phyloP scores from a whole-genome alignment of 2,797 vertebrate genomes.

The Siniperca obscura region DNA sequence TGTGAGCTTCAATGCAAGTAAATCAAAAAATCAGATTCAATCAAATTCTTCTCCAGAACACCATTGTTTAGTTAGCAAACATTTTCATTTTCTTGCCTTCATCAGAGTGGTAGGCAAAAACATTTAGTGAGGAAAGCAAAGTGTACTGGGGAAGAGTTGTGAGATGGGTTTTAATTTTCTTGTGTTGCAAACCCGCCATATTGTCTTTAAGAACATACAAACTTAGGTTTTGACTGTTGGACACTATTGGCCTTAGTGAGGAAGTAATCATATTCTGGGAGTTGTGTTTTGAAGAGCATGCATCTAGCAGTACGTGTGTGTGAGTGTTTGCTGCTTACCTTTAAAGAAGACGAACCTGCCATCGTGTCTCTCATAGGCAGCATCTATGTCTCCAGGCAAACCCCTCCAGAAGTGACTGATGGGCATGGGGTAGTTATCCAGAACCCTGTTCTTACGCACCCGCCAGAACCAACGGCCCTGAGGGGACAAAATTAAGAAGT shows the following conservation, averaged over 20 bases:
- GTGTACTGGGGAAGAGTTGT: neutral
- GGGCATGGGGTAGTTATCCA: slow-evolving; percentile 98
- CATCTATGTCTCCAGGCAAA: slow-evolving; percentile 93
- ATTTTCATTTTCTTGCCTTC: too few species aligned
- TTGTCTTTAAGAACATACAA: neutral
- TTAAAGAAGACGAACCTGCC: slow-evolving; percentile 97
- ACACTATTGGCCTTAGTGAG: neutral
- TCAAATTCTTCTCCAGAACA: neutral
- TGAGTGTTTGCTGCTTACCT: slow-evolving; percentile 82
- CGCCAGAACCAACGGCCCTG: slow-evolving; percentile 99
- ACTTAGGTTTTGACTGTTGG: neutral
- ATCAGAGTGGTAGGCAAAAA: neutral
- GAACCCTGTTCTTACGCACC: slow-evolving; percentile 93
- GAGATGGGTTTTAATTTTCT: neutral
- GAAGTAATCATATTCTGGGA: neutral
- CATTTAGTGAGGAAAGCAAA: neutral
- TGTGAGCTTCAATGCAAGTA: neutral
- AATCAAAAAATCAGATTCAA: neutral
- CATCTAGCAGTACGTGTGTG: neutral
- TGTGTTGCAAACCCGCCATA: neutral
- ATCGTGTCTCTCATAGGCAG: slow-evolving; percentile 94
- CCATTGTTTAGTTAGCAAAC: neutral
- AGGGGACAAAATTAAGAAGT: neutral
- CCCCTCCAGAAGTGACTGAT: slow-evolving; percentile 97
- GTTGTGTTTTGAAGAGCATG: neutral